These are phyloP conservation scores for Neoscelio sp. DNA, from an alignment of 2,888 invertebrate genomes.

Conservation along the genomic window DNA sequence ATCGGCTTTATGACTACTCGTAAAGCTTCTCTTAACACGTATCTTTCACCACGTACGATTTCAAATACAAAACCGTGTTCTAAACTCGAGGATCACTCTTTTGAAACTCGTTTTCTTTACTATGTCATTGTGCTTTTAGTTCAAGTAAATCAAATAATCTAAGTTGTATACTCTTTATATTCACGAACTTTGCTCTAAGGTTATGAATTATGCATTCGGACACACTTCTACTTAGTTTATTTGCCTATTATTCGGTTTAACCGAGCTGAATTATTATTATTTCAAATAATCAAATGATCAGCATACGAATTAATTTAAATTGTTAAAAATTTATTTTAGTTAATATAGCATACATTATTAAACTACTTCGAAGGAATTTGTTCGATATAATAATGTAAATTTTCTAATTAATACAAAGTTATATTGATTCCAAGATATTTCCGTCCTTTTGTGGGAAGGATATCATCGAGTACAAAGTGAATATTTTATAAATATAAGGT, in stretches of 20 bases:
- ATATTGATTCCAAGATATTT: no score
- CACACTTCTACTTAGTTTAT: constrained; percentile 38
- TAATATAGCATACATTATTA: no score
- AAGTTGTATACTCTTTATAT: constrained; percentile 26
- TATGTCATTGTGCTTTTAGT: constrained; percentile 33
- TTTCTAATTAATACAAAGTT: no score
- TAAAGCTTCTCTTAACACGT: constrained; percentile 9
- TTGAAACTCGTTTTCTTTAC: constrained; percentile 14
- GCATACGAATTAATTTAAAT: constrained; percentile 26
- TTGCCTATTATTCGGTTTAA: constrained; percentile 36
- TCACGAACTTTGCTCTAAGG: constrained; percentile 38
- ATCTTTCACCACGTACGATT: neutral
- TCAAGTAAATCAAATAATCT: constrained; percentile 30
- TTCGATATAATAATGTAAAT: no score
- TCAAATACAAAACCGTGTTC: neutral
- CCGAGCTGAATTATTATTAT: constrained; percentile 44
- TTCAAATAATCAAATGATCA: constrained; percentile 43
- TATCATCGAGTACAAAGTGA: no score
- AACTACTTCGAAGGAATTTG: no score
- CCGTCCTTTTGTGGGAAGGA: no score
- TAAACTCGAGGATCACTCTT: neutral
- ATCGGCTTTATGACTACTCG: constrained; percentile 32
- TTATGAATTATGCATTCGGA: constrained; percentile 45
- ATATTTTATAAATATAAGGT: no score
- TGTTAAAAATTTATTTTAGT: constrained; percentile 3